Base-by-base conservation (phyloP, 2,888 invertebrate genomes). In the Pollenia labialis region DNA sequence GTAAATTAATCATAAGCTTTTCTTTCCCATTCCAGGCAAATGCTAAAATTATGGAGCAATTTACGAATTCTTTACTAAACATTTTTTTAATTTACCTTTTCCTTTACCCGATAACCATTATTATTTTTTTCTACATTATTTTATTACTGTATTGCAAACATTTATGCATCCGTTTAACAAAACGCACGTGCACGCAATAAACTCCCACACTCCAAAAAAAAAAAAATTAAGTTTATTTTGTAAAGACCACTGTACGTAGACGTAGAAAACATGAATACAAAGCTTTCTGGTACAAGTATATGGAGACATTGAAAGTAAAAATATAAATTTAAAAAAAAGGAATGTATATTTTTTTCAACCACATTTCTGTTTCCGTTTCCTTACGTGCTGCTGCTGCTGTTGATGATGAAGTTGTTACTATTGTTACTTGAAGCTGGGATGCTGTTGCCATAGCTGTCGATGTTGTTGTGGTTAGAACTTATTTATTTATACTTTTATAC, bases 331-430 rank as follows among this genome's bases (percentile, higher is more conserved):
- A 54, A 74, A 60, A 58, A 64, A 52, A 56, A 44, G 2, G 3
- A 12, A 14, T 23, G 12, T 69, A 68, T 52, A 42, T 76, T 60
- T 72, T 72, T 83, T 82, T 48, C 71, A 40, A 80, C 86, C 84
- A 84, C 84, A 87, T 81, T 84, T 77, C 83, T 80, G 84, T 80
- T 83, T 87, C 86, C 84, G 86, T 84, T 87, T 87, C 86, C 84
- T 76, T 84, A 76, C 18, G 58, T 79, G 79, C 62, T 85, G 52
- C 60, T 75, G 85, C 23, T 64, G 42, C n/a, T 52, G 66, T 12
- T 46, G 56, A 7, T 56, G 46, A 42, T 80, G 44, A 48, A 60
- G 58, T 3, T 56, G n/a, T n/a, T 60, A 58, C 14, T 60, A 18
- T 18, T 81, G 64, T 42, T 66, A 56, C n/a, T 42, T 7, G 6